Conservation (phyloP, 2,888 invertebrate species). For the Cephus pulcher region DNA sequence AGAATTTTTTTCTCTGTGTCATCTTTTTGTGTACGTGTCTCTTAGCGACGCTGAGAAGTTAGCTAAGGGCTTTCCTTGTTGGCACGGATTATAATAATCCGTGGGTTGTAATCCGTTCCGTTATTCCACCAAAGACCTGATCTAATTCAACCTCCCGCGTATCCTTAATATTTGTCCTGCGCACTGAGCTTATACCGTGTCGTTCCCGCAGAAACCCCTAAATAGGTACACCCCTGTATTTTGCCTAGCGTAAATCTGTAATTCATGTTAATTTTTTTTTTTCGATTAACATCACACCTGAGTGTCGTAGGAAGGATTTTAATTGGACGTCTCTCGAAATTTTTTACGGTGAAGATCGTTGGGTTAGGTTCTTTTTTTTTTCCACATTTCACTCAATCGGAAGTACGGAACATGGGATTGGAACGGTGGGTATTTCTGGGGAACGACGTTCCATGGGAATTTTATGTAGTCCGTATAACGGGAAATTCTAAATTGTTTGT, state of each 20-base stretch:
- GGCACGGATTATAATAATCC: conserved; percentile 1
- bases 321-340: not conserved
- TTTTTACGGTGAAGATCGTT: no score
- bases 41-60: not conserved
- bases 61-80: not conserved
- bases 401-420: not conserved
- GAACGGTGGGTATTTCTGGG: not conserved
- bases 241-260: not conserved
- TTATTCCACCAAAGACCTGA: not conserved
- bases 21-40: not conserved
- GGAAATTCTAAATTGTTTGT: not conserved
- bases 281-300: not conserved
- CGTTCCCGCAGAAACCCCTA: not conserved
- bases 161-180: not conserved
- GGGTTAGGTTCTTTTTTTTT: not conserved
- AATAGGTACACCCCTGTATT: not conserved
- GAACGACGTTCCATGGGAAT: not conserved
- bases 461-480: not conserved
- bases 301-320: not conserved
- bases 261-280: not conserved
- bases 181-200: not conserved
- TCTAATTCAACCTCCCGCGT: not conserved
- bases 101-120: not conserved
- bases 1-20: not conserved
- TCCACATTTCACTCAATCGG: not conserved